Base-by-base conservation (phyloP, 2,888 invertebrate species). In the Hypercompe scribonia region DNA sequence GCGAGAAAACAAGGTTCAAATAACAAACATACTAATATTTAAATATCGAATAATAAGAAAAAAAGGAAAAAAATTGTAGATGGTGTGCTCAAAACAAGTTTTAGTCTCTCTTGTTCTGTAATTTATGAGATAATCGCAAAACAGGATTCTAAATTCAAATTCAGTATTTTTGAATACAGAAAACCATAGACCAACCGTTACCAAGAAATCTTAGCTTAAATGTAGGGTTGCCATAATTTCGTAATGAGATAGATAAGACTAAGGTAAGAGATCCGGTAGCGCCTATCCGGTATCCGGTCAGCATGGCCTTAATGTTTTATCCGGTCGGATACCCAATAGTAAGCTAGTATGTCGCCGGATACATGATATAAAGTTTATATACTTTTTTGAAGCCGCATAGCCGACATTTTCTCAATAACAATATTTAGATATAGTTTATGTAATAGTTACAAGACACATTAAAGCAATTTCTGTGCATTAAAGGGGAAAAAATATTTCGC, bases 141-240 rank as follows among this genome's bases (percentile, higher is more conserved):
- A 61, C 18, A 18, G 31, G 31, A 58, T 61, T 61, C 31, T 15
- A 28, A 61, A 61, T 61, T 61, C 61, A 31, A 61, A 31, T 61
- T 61, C 61, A 31, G 61, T 31, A 61, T 31, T 31, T 31, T 31
- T 61, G 61, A 31, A 31, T 61, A 31, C 31, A 18, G 31, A 61
- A 58, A 61, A 61, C 31, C 61, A 61, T 61, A 61, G 18, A 61
- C 10, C n/a, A 54, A 54, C 11, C 11, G 7, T 5, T 18, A 61
- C 18, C 24, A 54, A 2, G 1, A 5, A 58, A 31, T 61, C 15
- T 61, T 31, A 18, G 31, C 31, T 54, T 7, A 31, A 31, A 18
- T 31, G 18, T 31, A 31, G 61, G 61, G 31, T 61, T 61, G 78
- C 74, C 72, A 73, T 73, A 71, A 73, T 65, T 61, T 31, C 18